Evolutionary conservation across 2,797 vertebrate species (phyloP).

Genomic region (Danio choprae): DNA sequence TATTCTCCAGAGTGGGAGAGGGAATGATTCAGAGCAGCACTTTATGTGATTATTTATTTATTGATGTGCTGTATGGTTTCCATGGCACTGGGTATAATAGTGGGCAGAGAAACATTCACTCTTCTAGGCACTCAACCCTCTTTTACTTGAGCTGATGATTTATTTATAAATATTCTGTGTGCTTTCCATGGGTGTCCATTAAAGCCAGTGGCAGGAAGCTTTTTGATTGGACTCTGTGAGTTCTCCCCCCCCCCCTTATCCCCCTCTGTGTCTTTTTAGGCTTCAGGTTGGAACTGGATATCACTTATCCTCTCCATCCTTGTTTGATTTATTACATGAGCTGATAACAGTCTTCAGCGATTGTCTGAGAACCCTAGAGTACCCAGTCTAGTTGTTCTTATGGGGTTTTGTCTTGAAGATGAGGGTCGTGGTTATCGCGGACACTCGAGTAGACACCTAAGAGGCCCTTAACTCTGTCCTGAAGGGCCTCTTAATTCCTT

Average conservation of each 20-base stretch:
- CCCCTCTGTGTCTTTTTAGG: constrained; percentile 48
- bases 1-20: constrained; percentile 50
- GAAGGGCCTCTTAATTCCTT: constrained; percentile 69
- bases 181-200: constrained; percentile 61
- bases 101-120: constrained; percentile 57
- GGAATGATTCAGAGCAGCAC: constrained; percentile 62
- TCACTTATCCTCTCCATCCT: constrained; percentile 42
- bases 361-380: constrained; percentile 19
- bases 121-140: constrained; percentile 51
- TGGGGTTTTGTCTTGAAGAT: constrained; percentile 69
- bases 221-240: constrained; percentile 46
- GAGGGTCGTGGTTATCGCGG: constrained; percentile 72
- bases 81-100: constrained; percentile 62
- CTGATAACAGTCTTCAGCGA: neutral
- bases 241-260: constrained; percentile 35
- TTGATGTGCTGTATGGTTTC: constrained; percentile 66
- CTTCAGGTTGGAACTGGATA: constrained; percentile 30
- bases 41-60: constrained; percentile 69
- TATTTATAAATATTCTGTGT: constrained; percentile 63
- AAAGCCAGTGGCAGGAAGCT: constrained; percentile 50
- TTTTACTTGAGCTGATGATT: constrained; percentile 60
- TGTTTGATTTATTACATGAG: constrained; percentile 30
- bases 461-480: constrained; percentile 69
- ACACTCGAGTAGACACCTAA: constrained; percentile 74
- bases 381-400: constrained; percentile 55